phyloP scores from a whole-genome alignment of 2,797 vertebrate species.

The Danio tinwini region DNA sequence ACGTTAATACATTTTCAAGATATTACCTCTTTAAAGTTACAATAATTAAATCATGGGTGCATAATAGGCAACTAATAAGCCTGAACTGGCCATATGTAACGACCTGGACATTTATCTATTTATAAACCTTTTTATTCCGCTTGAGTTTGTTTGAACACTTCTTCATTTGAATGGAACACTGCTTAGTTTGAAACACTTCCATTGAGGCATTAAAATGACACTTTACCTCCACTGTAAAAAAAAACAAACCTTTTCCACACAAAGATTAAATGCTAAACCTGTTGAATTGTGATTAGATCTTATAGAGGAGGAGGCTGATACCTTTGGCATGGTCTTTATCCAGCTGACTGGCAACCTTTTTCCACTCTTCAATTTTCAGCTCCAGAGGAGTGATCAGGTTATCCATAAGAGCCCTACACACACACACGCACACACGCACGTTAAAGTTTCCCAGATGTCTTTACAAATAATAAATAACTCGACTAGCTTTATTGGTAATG shows the following conservation, averaged over 20 bases:
- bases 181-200: background rate
- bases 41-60: background rate
- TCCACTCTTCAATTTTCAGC: conserved; percentile 86
- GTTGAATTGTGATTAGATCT: conserved; percentile 7
- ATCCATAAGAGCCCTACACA: conserved; percentile 79
- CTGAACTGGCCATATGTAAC: background rate
- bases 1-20: background rate
- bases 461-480: conserved; percentile 2
- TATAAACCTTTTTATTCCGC: background rate
- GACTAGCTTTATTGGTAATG: background rate
- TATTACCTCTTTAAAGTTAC: background rate
- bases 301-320: conserved; percentile 48
- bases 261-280: conserved; percentile 21
- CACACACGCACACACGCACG: background rate
- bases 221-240: conserved; percentile 1
- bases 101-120: background rate
- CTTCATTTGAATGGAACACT: background rate
- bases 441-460: background rate
- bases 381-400: conserved; percentile 82
- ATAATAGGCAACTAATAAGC: background rate
- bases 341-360: conserved; percentile 81
- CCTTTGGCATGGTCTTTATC: conserved; percentile 89
- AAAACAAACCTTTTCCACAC: background rate
- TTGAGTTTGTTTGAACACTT: background rate
- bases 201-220: background rate